Conservation (phyloP, 2,113 vertebrate species). For the Alectura lathami region DNA sequence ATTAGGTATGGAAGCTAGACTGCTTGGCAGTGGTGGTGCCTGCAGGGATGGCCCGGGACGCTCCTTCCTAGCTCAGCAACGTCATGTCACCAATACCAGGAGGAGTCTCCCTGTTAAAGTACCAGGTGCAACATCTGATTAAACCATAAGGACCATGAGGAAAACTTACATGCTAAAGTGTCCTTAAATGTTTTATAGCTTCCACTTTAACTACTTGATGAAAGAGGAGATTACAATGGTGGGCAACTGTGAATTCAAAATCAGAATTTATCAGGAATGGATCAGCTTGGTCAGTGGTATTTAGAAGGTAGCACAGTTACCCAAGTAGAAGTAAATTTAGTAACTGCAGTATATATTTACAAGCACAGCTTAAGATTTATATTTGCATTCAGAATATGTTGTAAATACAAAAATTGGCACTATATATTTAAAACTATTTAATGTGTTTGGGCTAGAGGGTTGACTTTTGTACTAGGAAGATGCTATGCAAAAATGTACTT, state of each 20-base stretch:
- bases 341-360: conserved; percentile 40
- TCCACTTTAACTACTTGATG: conserved; percentile 38
- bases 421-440: conserved; percentile 68
- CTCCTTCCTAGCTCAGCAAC: conserved; percentile 93
- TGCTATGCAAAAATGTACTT: conserved; percentile 16
- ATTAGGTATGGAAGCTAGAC: conserved; percentile 89
- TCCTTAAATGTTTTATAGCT: conserved; percentile 77
- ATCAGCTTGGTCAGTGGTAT: neutral
- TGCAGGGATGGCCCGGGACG: conserved; percentile 75
- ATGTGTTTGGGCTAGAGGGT: conserved; percentile 28
- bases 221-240: conserved; percentile 26
- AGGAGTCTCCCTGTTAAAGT: conserved; percentile 84
- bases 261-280: neutral
- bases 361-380: conserved; percentile 64
- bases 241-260: conserved; percentile 36
- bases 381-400: conserved; percentile 69
- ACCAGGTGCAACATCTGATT: conserved; percentile 83
- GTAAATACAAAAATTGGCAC: conserved; percentile 56
- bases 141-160: conserved; percentile 62
- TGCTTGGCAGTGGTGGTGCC: conserved; percentile 75
- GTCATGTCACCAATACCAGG: conserved; percentile 88
- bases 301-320: conserved; percentile 20
- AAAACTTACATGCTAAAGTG: conserved; percentile 74
- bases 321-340: conserved; percentile 21
- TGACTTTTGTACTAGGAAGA: conserved; percentile 34